A percentile compares a stretch with the other conserved stretches of the same genome.
Evolutionary conservation across 2,888 invertebrate genomes (phyloP).

Genomic region (Acleris laterana): DNA sequence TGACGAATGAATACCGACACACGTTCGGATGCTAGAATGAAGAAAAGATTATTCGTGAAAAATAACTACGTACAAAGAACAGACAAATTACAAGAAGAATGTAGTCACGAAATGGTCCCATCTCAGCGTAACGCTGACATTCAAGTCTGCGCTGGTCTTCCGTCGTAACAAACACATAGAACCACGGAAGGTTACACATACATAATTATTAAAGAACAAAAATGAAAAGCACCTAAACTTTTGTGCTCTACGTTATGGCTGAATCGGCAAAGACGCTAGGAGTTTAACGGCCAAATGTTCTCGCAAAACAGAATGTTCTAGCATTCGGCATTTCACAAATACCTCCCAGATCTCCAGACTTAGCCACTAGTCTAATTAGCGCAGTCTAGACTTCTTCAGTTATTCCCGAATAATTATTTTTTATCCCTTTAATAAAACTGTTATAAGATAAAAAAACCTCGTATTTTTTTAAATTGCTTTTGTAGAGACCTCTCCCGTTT

Average conservation of each 20-base stretch:
- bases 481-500: too few species aligned
- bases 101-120: too few species aligned
- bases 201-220: not conserved
- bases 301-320: conserved; percentile 1
- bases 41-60: too few species aligned
- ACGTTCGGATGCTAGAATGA: conserved; percentile 11
- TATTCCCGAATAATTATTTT: not conserved
- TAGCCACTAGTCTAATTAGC: conserved; percentile 2
- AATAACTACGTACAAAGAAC: too few species aligned
- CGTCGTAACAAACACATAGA: too few species aligned
- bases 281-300: not conserved
- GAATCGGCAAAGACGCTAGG: too few species aligned
- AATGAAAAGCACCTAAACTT: not conserved
- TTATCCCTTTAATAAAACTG: conserved; percentile 3
- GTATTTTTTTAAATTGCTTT: too few species aligned
- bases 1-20: conserved; percentile 33
- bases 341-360: not conserved
- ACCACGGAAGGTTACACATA: too few species aligned
- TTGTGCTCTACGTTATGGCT: too few species aligned
- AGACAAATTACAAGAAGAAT: too few species aligned
- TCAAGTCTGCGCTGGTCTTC: too few species aligned
- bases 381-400: not conserved
- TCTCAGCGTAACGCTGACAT: too few species aligned
- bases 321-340: not conserved
- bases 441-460: not conserved